Evolutionary conservation across 2,113 vertebrate genomes (phyloP).

Genomic region (Cryptotis parvus): DNA sequence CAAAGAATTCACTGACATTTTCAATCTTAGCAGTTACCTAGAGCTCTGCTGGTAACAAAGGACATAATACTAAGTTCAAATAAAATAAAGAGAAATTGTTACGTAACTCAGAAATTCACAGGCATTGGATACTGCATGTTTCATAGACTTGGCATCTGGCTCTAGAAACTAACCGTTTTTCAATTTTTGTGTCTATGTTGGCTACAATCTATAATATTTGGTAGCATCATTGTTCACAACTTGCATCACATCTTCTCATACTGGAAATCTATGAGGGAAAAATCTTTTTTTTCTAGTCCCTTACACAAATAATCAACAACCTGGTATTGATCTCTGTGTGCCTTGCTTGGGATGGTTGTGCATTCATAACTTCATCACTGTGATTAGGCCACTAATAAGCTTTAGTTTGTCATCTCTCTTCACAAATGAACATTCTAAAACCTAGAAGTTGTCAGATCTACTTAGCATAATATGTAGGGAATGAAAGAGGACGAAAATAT

Average conservation of each 20-base stretch:
- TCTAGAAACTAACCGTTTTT: too few relatives aligned
- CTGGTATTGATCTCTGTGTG: background rate
- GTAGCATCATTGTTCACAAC: background rate
- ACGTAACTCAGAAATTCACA: background rate
- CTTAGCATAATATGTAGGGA: background rate
- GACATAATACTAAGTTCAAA: slow-evolving; percentile 13
- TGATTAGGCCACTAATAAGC: background rate
- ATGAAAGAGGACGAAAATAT: rapidly evolving
- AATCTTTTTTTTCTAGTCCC: background rate
- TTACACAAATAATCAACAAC: background rate
- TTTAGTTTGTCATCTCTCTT: background rate
- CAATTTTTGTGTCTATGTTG: background rate
- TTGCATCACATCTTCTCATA: background rate
- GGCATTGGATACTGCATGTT: too few relatives aligned
- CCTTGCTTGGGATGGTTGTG: background rate
- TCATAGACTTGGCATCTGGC: too few relatives aligned
- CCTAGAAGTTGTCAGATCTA: background rate
- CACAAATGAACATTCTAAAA: background rate
- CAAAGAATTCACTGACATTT: background rate
- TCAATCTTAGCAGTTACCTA: background rate
- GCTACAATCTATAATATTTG: background rate
- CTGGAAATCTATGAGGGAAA: background rate
- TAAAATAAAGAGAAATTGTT: background rate
- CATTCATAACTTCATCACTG: background rate
- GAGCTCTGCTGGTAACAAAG: background rate